These are phyloP conservation scores for Maniola hyperantus DNA, from an alignment of 2,888 invertebrate species.

Conservation along the genomic window DNA sequence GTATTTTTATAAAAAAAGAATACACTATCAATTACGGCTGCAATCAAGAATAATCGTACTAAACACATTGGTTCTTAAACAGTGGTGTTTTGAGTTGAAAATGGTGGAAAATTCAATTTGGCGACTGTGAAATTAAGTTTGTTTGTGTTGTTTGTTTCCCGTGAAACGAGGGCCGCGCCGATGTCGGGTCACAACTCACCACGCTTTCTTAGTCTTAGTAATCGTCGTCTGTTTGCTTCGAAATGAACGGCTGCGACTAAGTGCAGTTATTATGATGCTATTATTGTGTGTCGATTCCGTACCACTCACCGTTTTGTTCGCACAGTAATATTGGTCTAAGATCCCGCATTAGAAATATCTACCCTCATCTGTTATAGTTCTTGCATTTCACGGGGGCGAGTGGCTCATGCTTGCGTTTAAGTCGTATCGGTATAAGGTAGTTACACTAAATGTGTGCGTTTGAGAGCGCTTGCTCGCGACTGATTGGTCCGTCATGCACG, in stretches of 20 bases:
- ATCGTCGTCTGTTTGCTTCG: constrained; percentile 46
- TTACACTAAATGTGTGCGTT: no score
- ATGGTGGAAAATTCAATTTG: constrained; percentile 29
- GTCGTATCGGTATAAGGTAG: no score
- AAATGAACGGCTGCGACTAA: constrained; percentile 46
- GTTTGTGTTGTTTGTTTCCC: constrained; percentile 16
- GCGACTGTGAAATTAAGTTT: constrained; percentile 4
- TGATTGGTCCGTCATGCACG: no score
- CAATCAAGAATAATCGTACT: not conserved
- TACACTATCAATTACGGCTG: not conserved
- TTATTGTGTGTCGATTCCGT: constrained; percentile 42
- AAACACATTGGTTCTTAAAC: not conserved
- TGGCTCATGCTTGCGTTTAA: no score
- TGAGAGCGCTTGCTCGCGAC: no score
- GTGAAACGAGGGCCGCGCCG: constrained; percentile 32
- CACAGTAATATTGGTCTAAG: constrained; percentile 5
- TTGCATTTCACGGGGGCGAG: no score
- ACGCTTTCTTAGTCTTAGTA: constrained; percentile 59
- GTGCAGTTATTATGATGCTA: constrained; percentile 46
- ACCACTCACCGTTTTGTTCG: constrained; percentile 33
- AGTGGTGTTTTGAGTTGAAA: not conserved
- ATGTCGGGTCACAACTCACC: constrained; percentile 59
- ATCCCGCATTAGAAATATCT: no score
- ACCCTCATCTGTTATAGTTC: no score
- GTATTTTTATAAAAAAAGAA: no score